phyloP scores from a whole-genome alignment of 2,888 invertebrate species.

The Caenorhabditis zanzibari region DNA sequence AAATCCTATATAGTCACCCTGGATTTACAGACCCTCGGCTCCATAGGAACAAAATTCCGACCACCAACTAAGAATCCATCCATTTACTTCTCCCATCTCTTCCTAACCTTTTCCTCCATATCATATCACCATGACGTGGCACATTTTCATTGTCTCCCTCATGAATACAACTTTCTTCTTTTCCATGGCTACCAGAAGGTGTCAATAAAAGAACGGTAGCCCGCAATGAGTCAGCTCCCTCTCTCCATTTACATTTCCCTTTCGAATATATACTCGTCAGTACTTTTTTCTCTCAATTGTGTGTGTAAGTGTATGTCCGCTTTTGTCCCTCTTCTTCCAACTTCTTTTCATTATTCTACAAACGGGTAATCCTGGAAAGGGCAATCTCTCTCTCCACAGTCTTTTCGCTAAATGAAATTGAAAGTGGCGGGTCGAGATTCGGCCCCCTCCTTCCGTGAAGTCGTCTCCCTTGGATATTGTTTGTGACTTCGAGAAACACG shows the following conservation, averaged over 20 bases:
- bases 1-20: too few species aligned
- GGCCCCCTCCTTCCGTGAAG: constrained; percentile 42
- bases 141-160: constrained; percentile 28
- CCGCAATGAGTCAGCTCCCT: constrained; percentile 42
- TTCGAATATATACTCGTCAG: constrained; percentile 17
- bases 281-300: constrained; percentile 31
- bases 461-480: constrained; percentile 43
- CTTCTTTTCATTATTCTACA: constrained; percentile 35
- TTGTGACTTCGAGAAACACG: constrained; percentile 62
- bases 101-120: not conserved
- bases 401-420: constrained; percentile 35
- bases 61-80: too few species aligned
- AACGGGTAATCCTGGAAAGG: constrained; percentile 61
- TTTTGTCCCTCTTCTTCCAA: constrained; percentile 2
- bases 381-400: constrained; percentile 40
- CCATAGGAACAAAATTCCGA: too few species aligned
- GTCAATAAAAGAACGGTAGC: constrained; percentile 47
- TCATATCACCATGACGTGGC: constrained; percentile 46
- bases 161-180: too few species aligned
- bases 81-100: not conserved
- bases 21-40: too few species aligned
- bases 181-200: constrained; percentile 5
- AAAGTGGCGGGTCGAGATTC: constrained; percentile 59
- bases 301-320: constrained; percentile 11
- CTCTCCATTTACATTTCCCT: constrained; percentile 3